A percentile compares a stretch with the other conserved stretches of the same genome.
Evolutionary conservation across 1,140 invertebrate species (phyloP).

Genomic region (Elymnias hypermnestra): DNA sequence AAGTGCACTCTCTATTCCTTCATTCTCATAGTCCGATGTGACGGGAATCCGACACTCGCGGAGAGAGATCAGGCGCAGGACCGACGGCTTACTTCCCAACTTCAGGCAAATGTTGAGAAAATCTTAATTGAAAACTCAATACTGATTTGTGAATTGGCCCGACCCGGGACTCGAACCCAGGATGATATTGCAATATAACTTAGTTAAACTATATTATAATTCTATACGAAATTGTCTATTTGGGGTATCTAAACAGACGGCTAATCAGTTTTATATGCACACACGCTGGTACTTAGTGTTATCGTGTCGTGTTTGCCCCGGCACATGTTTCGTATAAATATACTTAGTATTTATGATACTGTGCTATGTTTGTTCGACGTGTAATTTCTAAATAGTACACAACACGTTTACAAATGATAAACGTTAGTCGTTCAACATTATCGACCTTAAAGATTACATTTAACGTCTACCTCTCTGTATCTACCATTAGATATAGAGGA

Average conservation of each 20-base stretch:
- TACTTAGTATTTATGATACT: not conserved
- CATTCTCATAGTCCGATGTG: no score
- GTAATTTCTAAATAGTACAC: not conserved
- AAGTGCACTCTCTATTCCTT: no score
- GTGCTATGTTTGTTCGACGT: not conserved
- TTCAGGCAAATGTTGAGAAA: no score
- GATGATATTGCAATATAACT: no score
- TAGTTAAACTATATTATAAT: not conserved
- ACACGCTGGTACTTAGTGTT: not conserved
- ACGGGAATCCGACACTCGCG: no score
- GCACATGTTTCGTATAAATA: not conserved
- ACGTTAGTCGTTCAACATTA: no score
- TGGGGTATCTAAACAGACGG: slow-evolving; percentile 4
- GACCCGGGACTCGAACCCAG: no score
- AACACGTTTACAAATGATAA: not conserved
- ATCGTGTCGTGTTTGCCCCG: not conserved
- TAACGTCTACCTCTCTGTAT: not conserved
- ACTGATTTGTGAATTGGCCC: no score
- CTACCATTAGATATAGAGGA: no score
- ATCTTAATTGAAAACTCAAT: no score
- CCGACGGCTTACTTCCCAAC: no score
- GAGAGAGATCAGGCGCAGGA: no score
- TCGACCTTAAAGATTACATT: not conserved
- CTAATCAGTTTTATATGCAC: not conserved
- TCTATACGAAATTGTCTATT: not conserved